Conservation (phyloP, 1,140 invertebrate genomes). For the Nymphalis io region DNA sequence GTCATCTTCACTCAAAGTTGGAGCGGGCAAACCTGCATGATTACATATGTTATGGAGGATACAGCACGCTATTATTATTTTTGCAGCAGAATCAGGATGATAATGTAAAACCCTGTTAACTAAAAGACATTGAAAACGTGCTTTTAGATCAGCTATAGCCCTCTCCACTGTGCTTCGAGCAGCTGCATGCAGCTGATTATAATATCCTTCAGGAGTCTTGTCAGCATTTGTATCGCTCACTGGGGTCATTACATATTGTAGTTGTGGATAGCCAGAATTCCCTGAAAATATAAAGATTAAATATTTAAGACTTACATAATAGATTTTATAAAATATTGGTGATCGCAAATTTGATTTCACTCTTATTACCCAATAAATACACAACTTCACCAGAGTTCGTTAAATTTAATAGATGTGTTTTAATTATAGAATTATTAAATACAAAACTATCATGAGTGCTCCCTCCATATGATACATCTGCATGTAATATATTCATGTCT, state of each 20-base stretch:
- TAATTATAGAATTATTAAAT: slow-evolving; percentile 28
- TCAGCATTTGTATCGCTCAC: slow-evolving; percentile 25
- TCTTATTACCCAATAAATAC: slow-evolving; percentile 24
- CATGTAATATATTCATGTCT: slow-evolving; percentile 36
- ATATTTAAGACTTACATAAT: not conserved
- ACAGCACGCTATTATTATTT: slow-evolving; percentile 36
- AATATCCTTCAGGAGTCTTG: slow-evolving; percentile 33
- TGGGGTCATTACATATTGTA: slow-evolving; percentile 44
- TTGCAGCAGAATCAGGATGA: slow-evolving; percentile 27
- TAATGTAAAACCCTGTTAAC: slow-evolving; percentile 28
- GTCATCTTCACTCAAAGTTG: not conserved
- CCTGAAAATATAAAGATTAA: slow-evolving; percentile 24
- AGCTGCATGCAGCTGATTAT: slow-evolving; percentile 23
- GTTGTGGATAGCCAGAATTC: slow-evolving; percentile 42
- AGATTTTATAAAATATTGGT: not conserved
- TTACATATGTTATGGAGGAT: slow-evolving; percentile 31
- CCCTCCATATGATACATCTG: slow-evolving; percentile 37
- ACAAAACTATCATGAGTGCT: slow-evolving; percentile 37
- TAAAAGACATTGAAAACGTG: slow-evolving; percentile 28
- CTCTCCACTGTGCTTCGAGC: slow-evolving; percentile 40
- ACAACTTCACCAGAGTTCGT: slow-evolving; percentile 22
- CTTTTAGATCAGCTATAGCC: slow-evolving; percentile 20
- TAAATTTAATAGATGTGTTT: slow-evolving; percentile 27
- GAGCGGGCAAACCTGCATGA: not conserved
- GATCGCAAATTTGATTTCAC: not conserved